A percentile compares a stretch with the other conserved stretches of the same genome.
Evolutionary conservation across 2,888 invertebrate genomes (phyloP).

Genomic region (Odontothrips loti): DNA sequence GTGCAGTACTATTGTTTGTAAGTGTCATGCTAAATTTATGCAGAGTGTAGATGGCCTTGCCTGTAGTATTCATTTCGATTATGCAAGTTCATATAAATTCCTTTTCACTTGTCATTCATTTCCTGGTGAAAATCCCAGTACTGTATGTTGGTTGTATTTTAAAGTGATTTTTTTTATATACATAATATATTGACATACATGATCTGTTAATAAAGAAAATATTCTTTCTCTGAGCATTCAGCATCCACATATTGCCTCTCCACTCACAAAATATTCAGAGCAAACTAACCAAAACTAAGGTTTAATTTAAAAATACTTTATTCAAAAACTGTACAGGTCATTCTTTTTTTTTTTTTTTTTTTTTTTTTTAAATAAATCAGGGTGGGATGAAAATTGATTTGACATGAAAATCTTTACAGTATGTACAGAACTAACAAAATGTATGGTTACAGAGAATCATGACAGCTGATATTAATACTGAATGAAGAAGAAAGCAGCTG

Average conservation of each 20-base stretch:
- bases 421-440: neutral
- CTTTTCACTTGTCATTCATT: neutral
- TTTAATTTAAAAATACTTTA: neutral
- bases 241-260: neutral
- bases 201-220: constrained; percentile 21
- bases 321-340: neutral
- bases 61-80: neutral
- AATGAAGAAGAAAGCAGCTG: neutral
- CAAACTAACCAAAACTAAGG: no score
- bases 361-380: no score
- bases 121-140: neutral
- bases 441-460: no score
- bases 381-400: neutral
- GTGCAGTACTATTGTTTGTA: no score
- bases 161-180: constrained; percentile 14
- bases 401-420: neutral
- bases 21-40: neutral
- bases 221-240: neutral
- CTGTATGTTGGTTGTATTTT: neutral
- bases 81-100: neutral
- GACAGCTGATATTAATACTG: neutral
- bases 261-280: no score
- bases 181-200: neutral
- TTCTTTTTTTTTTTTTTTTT: no score
- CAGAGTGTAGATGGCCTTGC: neutral